Percentiles rank a stretch among this genome's conserved stretches.
These are phyloP conservation scores for Panulirus ornatus DNA, from an alignment of 1,140 invertebrate genomes.

Conservation along the genomic window DNA sequence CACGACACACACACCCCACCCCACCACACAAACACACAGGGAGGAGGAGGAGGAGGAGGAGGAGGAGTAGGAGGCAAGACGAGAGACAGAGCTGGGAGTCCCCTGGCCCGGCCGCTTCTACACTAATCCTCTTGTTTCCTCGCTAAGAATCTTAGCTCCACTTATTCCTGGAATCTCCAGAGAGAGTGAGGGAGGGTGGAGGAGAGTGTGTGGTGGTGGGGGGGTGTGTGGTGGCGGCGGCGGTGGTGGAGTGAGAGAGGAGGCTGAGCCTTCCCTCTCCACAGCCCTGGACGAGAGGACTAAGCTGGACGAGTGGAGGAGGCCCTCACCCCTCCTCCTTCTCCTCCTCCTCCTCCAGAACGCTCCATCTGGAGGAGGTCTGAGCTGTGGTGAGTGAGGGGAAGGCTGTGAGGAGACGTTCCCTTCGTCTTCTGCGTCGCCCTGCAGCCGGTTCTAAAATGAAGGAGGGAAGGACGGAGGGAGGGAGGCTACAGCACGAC, in stretches of 20 bases:
- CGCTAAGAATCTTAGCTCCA: conserved; percentile 15
- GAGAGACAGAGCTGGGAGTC: not conserved
- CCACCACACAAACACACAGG: too few species aligned
- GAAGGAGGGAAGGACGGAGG: not conserved
- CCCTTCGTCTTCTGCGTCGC: too few species aligned
- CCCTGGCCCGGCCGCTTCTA: not conserved
- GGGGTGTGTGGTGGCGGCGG: not conserved
- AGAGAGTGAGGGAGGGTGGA: not conserved
- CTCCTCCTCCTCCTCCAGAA: too few species aligned
- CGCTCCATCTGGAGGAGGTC: not conserved
- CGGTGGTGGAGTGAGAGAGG: not conserved
- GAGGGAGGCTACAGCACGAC: too few species aligned
- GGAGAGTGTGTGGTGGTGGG: not conserved
- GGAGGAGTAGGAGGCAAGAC: not conserved
- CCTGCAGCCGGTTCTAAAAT: too few species aligned
- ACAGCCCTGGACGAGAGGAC: not conserved
- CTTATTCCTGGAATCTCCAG: conserved; percentile 19
- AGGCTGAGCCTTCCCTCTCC: not conserved
- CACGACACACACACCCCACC: too few species aligned
- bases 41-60: too few species aligned
- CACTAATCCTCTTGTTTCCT: conserved; percentile 19
- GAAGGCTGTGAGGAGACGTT: not conserved
- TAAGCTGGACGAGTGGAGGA: not conserved
- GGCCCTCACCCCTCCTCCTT: too few species aligned
- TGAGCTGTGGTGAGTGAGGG: not conserved